phyloP scores from a whole-genome alignment of 2,888 invertebrate genomes.

The Hydrotaea cyrtoneurina region DNA sequence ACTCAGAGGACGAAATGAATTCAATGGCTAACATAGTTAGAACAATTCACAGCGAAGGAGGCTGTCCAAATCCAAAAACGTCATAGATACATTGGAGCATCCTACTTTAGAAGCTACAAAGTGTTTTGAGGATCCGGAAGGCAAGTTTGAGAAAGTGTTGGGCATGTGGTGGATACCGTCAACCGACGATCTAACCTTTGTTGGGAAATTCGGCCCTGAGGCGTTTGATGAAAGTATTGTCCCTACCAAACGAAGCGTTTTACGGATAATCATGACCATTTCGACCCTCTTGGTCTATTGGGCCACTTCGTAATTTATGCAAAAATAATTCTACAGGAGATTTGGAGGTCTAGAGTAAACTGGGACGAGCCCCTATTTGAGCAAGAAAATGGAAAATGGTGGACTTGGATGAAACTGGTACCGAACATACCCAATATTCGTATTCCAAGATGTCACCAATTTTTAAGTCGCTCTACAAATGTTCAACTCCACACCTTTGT shows the following conservation, averaged over 20 bases:
- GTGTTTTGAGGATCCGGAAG: conserved; percentile 26
- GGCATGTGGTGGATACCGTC: conserved; percentile 68
- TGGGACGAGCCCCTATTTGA: conserved; percentile 62
- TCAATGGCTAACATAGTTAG: conserved; percentile 43
- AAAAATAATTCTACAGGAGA: conserved; percentile 53
- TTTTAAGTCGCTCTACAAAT: conserved; percentile 23
- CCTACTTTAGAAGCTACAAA: background rate
- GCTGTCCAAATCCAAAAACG: conserved; percentile 48
- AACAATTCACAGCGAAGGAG: conserved; percentile 49
- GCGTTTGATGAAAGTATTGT: conserved; percentile 32
- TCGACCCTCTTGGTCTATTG: conserved; percentile 49
- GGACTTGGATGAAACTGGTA: conserved; percentile 55
- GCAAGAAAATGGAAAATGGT: conserved; percentile 48
- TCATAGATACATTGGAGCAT: conserved; percentile 26
- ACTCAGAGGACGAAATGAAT: conserved; percentile 47
- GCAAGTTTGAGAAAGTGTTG: conserved; percentile 59
- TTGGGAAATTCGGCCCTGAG: conserved; percentile 34
- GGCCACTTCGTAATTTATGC: conserved; percentile 42
- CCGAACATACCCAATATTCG: conserved; percentile 50
- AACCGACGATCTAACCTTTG: conserved; percentile 61
- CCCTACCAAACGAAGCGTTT: conserved; percentile 55
- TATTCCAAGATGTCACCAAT: conserved; percentile 47
- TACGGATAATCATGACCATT: conserved; percentile 40
- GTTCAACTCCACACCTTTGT: conserved; percentile 56
- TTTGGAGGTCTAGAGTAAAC: conserved; percentile 49